A percentile compares a stretch with the other conserved stretches of the same genome.
phyloP scores from a whole-genome alignment of 2,888 invertebrate genomes.

The Polylopha cassiicola region DNA sequence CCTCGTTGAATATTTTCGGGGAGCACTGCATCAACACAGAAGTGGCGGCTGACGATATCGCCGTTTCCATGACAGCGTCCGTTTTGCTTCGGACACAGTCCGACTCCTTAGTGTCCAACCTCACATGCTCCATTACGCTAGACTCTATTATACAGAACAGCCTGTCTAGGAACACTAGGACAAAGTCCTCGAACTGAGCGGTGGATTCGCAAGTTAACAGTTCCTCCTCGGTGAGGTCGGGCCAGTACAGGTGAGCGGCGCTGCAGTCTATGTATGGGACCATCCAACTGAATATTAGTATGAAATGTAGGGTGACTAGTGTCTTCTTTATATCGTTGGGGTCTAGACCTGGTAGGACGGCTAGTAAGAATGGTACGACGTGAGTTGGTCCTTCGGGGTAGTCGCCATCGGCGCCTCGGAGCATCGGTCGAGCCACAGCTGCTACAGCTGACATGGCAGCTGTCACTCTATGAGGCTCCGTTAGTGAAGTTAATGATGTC shows the following conservation, averaged over 20 bases:
- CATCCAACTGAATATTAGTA: slow-evolving; percentile 85
- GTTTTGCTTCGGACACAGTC: slow-evolving; percentile 80
- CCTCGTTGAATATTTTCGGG: slow-evolving; percentile 78
- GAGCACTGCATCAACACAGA: slow-evolving; percentile 85
- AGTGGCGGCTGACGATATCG: slow-evolving; percentile 81
- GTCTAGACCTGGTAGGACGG: slow-evolving; percentile 91
- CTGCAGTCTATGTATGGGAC: slow-evolving; percentile 92
- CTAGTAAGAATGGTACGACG: slow-evolving; percentile 87
- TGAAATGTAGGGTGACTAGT: slow-evolving; percentile 85
- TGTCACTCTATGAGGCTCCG: slow-evolving; percentile 90
- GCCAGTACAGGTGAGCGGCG: slow-evolving; percentile 80
- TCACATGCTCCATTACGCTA: slow-evolving; percentile 81
- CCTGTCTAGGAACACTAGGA: slow-evolving; percentile 89
- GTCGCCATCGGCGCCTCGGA: slow-evolving; percentile 69
- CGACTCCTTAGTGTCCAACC: slow-evolving; percentile 79
- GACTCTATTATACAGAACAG: slow-evolving; percentile 84
- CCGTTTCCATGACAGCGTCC: slow-evolving; percentile 84
- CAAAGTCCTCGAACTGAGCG: slow-evolving; percentile 92
- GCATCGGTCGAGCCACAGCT: slow-evolving; percentile 81
- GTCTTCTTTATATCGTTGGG: slow-evolving; percentile 90
- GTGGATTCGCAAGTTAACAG: slow-evolving; percentile 85
- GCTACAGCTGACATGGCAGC: slow-evolving; percentile 84
- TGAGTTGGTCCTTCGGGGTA: slow-evolving; percentile 88
- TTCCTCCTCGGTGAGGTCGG: slow-evolving; percentile 87
- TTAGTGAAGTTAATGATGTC: slow-evolving; percentile 88